Base-by-base conservation (phyloP, 2,797 vertebrate genomes). In the Clarias fuscus region DNA sequence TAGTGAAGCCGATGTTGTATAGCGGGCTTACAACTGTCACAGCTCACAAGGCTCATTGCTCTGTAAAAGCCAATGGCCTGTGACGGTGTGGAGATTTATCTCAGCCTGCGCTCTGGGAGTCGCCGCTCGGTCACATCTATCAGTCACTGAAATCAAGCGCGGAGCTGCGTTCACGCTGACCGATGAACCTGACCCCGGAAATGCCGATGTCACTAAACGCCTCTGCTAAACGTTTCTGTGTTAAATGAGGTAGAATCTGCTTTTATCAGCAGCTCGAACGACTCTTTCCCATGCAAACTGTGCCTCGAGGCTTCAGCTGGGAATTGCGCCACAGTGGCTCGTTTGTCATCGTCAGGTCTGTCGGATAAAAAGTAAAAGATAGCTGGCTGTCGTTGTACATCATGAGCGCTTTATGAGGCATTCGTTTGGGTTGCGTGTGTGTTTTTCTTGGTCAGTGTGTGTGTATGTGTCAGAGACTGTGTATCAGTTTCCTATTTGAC, bases 241-340 rank as follows among this genome's bases (percentile, higher is more conserved):
- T 92, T 95, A 95, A 96, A 96, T 96, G 95, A 95, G 94, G 92
- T 95, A 95, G 94, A 94, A 92, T 95, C 94, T 93, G 86, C 90
- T 94, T 53, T 73, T 87, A 88, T 89, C 90, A 85, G 90, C 86
- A 83, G 88, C 91, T 89, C 87, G 88, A 91, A 93, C 92, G 93
- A 93, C 90, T 92, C 90, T 91, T 95, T 94, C 92, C 88, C 93
- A 94, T 93, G 93, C 93, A 92, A 94, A 92, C 90, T 90, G 90
- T 76, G 92, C 92, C 93, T 94, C 93, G 91, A 93, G 90, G 88
- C 79, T 87, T 48, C 40, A 11, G 24, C 53, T 4, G 70, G 72
- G 77, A 48, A 40, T 67, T 15, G 24, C 17, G 82, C 43, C 33
- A 86, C 43, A 33, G 48, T 14, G 15, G 14, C 33, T 73, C 68